Evolutionary conservation across 1,140 invertebrate genomes (phyloP), one percentile per base, ranked within the genome.

Genomic region (Daktulosphaira vitifoliae): DNA sequence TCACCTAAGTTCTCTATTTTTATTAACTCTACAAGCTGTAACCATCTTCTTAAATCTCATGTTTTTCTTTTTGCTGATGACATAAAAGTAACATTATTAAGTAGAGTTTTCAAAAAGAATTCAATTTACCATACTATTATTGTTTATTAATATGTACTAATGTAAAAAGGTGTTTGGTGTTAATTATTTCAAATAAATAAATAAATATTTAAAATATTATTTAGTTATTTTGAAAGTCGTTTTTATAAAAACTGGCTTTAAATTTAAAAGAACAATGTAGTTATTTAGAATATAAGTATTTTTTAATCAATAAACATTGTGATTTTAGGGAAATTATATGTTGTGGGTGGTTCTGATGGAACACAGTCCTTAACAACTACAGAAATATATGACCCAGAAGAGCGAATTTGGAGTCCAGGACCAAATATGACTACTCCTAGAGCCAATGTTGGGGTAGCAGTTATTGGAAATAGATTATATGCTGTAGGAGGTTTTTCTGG

Each of bases 401-500:
- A 77, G 13, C 74, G 81, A 69, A 74, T 71, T 68, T 87, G 85
- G 85, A 73, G 77, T 33, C 76, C 81, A 18, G 86, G 85, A n/a
- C 86, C 86, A 13, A 78, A 75, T 50, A 79, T 88, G 77, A 84
- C 81, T 2, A 80, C 79, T 29, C 79, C 81, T 39, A 75, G 87
- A 23, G 84, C 86, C 20, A 88, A 86, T 72, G 83, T 87, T 37
- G 83, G 83, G n/a, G 82, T 84, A 22, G 83, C 82, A 9, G 84
- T 84, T 53, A 81, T 88, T 49, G 79, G 79, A 29, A 81, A 81
- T 68, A 77, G 81, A 68, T 74, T 89, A n/a, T 90, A 86, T 76
- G 87, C 86, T 23, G 84, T 88, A 42, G 88, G 88, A 16, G 88
- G 86, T 56, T 90, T 85, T 75, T 85, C 84, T 71, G 86, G 86